A percentile compares a stretch with the other conserved stretches of the same genome.
Evolutionary conservation across 2,113 vertebrate genomes (phyloP).

Genomic region (Myxocyprinus asiaticus): DNA sequence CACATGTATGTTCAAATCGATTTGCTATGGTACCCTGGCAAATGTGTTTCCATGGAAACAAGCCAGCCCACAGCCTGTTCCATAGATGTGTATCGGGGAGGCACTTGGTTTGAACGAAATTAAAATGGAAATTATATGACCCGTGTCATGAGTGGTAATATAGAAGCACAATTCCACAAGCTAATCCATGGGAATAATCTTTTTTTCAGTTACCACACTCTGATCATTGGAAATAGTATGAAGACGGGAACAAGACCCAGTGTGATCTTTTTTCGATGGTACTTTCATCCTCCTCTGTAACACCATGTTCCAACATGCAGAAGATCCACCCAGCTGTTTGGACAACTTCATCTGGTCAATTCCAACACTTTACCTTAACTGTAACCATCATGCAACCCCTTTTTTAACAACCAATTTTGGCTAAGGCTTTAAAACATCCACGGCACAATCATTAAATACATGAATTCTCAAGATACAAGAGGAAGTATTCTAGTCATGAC

Average conservation of each 20-base stretch:
- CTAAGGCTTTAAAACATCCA: not conserved
- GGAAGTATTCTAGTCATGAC: no score
- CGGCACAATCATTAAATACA: not conserved
- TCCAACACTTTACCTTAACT: not conserved
- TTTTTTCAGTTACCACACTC: conserved; percentile 4
- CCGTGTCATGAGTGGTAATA: conserved; percentile 1
- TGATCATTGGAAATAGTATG: not conserved
- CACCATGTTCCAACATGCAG: not conserved
- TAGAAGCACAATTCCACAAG: not conserved
- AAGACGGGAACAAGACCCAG: not conserved
- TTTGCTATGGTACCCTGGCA: conserved; percentile 56
- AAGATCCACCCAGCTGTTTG: not conserved
- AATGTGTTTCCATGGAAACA: conserved; percentile 74
- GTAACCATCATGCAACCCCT: not conserved
- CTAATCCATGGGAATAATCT: not conserved
- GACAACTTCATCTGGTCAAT: not conserved
- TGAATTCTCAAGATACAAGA: not conserved
- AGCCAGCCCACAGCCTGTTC: conserved; percentile 55
- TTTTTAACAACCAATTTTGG: no score
- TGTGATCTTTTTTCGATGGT: conserved; percentile 9
- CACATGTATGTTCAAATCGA: conserved; percentile 53
- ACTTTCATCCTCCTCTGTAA: conserved; percentile 22
- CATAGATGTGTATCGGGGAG: conserved; percentile 9
- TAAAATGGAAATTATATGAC: conserved; percentile 38
- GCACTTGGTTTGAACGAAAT: conserved; percentile 11